A percentile compares a stretch with the other conserved stretches of the same genome.
phyloP scores from a whole-genome alignment of 2,888 invertebrate genomes.

The Anticlea derivata region DNA sequence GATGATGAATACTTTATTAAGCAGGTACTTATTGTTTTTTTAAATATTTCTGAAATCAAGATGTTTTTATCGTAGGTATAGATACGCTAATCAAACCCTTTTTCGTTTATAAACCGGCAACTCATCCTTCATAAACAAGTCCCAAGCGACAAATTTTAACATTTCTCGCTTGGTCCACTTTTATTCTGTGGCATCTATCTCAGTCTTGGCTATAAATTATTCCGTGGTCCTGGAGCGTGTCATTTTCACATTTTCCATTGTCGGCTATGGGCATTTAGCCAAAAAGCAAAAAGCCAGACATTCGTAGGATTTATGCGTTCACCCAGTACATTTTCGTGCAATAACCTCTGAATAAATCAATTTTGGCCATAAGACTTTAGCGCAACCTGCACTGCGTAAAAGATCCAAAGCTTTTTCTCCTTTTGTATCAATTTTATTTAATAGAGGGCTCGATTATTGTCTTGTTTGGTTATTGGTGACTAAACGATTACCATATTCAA shows the following conservation, averaged over 20 bases:
- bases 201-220: not conserved
- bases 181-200: too few species aligned
- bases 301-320: conserved; percentile 7
- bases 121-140: not conserved
- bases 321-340: conserved; percentile 1
- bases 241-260: not conserved
- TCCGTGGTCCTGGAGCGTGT: not conserved
- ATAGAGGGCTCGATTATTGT: not conserved
- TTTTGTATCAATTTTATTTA: too few species aligned
- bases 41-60: too few species aligned
- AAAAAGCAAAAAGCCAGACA: conserved; percentile 14
- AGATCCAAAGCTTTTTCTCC: not conserved
- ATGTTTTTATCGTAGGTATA: too few species aligned
- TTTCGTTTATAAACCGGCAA: too few species aligned
- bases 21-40: too few species aligned
- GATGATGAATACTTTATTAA: too few species aligned
- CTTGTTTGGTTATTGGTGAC: not conserved
- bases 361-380: not conserved
- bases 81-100: too few species aligned
- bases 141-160: too few species aligned
- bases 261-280: conserved; percentile 14
- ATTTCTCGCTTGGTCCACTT: too few species aligned
- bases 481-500: not conserved
- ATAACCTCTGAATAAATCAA: conserved; percentile 6
- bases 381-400: conserved; percentile 12